Conservation (phyloP, 2,113 vertebrate genomes). For the Orcinus orca region DNA sequence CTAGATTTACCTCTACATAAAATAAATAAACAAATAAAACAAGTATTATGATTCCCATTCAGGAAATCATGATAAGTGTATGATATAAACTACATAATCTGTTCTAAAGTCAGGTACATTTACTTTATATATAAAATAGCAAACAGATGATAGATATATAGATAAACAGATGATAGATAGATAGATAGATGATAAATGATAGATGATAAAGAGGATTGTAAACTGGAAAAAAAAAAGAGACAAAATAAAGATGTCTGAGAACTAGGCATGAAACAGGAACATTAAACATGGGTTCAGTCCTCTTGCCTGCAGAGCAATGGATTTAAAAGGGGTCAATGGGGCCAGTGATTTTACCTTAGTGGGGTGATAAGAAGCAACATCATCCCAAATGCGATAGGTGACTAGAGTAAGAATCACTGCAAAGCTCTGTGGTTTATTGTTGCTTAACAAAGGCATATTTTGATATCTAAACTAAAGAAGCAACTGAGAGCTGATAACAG, state of each 20-base stretch:
- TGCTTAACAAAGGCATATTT: background rate
- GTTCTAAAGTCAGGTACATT: background rate
- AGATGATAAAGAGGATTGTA: too few species aligned
- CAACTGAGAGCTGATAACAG: background rate
- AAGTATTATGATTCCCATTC: background rate
- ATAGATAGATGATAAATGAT: too few species aligned
- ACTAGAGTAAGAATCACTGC: background rate
- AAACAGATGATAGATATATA: background rate
- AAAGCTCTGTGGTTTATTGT: background rate
- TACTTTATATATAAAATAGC: background rate
- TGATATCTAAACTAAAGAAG: background rate
- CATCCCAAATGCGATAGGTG: rapidly evolving
- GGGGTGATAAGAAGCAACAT: background rate
- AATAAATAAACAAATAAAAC: background rate
- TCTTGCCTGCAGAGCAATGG: rapidly evolving
- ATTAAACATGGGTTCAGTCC: rapidly evolving
- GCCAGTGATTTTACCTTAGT: rapidly evolving
- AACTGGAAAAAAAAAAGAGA: background rate
- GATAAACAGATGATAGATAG: too few species aligned
- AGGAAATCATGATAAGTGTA: background rate
- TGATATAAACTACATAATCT: background rate
- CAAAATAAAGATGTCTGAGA: background rate
- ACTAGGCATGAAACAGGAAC: background rate
- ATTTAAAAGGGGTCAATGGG: background rate
- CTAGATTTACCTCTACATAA: background rate